phyloP scores from a whole-genome alignment of 2,797 vertebrate genomes.

The Poliocrania exsul region DNA sequence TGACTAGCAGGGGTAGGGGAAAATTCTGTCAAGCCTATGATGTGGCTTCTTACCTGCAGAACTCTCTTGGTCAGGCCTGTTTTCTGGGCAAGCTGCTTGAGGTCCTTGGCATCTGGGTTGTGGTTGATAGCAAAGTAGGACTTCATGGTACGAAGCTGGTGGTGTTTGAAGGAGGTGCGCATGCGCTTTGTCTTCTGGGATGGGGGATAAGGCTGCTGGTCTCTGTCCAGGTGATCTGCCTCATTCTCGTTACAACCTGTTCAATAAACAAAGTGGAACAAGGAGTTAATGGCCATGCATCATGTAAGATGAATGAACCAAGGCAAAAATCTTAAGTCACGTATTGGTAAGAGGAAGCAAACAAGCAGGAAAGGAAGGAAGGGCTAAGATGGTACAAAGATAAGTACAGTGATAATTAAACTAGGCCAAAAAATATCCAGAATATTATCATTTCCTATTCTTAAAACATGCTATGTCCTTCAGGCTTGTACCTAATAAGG shows the following conservation, averaged over 20 bases:
- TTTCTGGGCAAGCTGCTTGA: constrained; percentile 99
- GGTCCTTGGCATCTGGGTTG: constrained; percentile 99
- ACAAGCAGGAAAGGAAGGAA: not conserved
- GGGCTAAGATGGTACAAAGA: not conserved
- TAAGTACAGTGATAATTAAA: not conserved
- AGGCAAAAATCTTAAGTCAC: not conserved
- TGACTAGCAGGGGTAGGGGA: constrained; percentile 33
- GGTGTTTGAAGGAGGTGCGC: constrained; percentile 99
- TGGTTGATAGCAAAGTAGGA: constrained; percentile 99
- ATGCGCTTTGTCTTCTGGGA: constrained; percentile 99
- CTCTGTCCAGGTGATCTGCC: constrained; percentile 94
- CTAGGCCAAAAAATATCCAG: not conserved
- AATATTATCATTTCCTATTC: not conserved
- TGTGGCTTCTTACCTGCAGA: constrained; percentile 92
- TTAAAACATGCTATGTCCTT: not conserved
- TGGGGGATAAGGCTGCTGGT: constrained; percentile 93
- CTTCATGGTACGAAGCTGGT: constrained; percentile 99
- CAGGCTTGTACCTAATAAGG: not conserved
- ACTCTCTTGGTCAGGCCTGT: constrained; percentile 99
- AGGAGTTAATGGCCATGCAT: not conserved
- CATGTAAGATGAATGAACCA: not conserved
- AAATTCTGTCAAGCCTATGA: constrained; percentile 49
- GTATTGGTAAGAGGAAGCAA: not conserved
- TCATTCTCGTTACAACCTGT: constrained; percentile 98
- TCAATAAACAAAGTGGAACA: not conserved